Evolutionary conservation across 2,797 vertebrate species (phyloP).

Genomic region (Anas bernieri): DNA sequence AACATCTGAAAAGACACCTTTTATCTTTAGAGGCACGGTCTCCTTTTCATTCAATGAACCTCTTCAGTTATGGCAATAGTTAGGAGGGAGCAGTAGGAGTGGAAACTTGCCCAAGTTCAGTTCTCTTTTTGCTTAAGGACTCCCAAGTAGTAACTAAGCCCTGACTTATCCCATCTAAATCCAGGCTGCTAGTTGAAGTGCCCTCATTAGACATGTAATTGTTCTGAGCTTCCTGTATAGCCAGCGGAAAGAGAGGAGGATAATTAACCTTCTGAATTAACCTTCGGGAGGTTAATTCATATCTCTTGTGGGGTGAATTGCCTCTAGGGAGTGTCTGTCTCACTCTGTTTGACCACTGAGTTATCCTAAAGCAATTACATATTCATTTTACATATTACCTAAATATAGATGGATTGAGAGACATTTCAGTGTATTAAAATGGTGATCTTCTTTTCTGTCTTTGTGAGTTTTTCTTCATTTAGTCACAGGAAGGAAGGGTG

Average conservation of each 20-base stretch:
- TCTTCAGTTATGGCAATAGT: neutral
- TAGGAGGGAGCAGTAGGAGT: neutral
- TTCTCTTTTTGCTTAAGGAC: constrained; percentile 1
- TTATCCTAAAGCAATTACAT: neutral
- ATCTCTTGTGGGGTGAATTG: neutral
- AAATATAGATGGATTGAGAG: neutral
- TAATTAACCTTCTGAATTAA: neutral
- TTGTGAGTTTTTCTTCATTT: constrained; percentile 12
- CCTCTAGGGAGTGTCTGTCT: constrained; percentile 7
- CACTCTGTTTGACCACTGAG: neutral
- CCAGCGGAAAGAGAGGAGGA: neutral
- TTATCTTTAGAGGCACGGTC: accelerated
- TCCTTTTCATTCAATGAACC: neutral
- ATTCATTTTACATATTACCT: constrained; percentile 1
- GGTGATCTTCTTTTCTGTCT: neutral
- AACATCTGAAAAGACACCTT: neutral
- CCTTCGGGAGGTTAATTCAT: neutral
- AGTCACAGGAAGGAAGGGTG: constrained; percentile 23
- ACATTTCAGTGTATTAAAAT: neutral
- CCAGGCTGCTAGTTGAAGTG: neutral
- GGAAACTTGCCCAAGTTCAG: neutral
- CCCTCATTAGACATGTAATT: constrained; percentile 26
- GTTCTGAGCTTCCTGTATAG: neutral
- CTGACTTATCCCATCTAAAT: neutral
- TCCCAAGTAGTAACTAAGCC: neutral